Conservation (phyloP, 2,797 vertebrate species). For the Odontamblyopus lacepedii region DNA sequence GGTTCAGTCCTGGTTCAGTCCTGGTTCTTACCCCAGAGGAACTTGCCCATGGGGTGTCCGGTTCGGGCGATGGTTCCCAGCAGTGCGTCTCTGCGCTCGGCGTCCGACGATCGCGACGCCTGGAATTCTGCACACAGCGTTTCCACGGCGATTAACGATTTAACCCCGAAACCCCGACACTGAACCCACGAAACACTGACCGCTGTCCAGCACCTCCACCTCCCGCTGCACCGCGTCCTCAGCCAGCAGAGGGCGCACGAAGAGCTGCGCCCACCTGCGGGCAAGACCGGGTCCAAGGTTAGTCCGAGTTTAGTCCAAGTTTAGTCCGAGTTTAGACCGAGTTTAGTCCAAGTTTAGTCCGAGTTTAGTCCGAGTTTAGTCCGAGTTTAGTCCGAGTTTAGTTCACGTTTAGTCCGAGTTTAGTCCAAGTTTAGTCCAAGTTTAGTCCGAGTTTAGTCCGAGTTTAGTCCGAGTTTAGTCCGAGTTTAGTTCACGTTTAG, state of each 20-base stretch:
- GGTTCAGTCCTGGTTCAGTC: neutral
- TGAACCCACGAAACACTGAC: slow-evolving; percentile 67
- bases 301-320: neutral
- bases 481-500: neutral
- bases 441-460: neutral
- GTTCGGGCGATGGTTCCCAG: slow-evolving; percentile 92
- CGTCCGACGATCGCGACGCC: slow-evolving; percentile 88
- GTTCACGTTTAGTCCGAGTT: neutral
- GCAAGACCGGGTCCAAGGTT: neutral
- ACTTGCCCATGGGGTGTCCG: slow-evolving; percentile 95
- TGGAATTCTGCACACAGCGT: slow-evolving; percentile 85
- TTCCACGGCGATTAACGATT: too few species aligned
- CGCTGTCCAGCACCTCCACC: slow-evolving; percentile 96
- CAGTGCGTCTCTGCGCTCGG: slow-evolving; percentile 92
- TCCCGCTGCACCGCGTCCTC: slow-evolving; percentile 92
- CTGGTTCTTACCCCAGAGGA: slow-evolving; percentile 89
- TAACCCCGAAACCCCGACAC: too few species aligned
- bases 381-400: neutral
- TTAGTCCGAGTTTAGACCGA: neutral
- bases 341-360: neutral
- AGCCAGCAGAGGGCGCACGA: slow-evolving; percentile 94
- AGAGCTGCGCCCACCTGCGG: slow-evolving; percentile 95
- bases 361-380: neutral
- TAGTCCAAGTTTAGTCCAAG: neutral
- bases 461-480: neutral